Conservation (phyloP, 2,113 vertebrate species). For the Oreochromis aureus region DNA sequence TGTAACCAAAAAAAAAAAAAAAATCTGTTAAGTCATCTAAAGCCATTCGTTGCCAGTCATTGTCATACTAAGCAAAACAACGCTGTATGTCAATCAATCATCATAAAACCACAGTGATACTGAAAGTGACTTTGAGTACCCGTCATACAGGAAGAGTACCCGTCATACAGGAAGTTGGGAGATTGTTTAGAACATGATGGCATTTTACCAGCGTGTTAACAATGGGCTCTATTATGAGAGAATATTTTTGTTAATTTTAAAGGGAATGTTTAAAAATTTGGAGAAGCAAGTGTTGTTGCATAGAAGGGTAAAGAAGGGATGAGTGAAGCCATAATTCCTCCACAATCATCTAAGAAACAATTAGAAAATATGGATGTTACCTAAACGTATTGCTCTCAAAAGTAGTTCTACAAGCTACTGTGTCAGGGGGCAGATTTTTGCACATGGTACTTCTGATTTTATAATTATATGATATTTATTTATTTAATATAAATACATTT, state of each 20-base stretch:
- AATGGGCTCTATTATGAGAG: not conserved
- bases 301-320: not conserved
- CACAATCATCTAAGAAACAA: not conserved
- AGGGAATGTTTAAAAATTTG: not conserved
- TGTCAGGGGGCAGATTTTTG: not conserved
- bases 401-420: not conserved
- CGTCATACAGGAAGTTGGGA: rapidly evolving
- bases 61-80: not conserved
- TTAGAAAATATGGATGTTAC: not conserved
- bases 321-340: not conserved
- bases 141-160: rapidly evolving
- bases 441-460: not conserved
- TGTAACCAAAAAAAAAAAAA: not conserved
- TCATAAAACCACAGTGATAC: not conserved
- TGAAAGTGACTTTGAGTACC: not conserved
- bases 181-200: not conserved
- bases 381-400: not conserved
- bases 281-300: not conserved
- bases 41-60: not conserved
- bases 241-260: not conserved
- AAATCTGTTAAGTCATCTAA: not conserved
- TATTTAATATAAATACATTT: not conserved
- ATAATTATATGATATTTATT: not conserved
- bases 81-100: not conserved
- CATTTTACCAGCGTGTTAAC: not conserved